These are phyloP conservation scores for Cephus spinipes DNA, from an alignment of 2,888 invertebrate genomes.

Conservation along the genomic window DNA sequence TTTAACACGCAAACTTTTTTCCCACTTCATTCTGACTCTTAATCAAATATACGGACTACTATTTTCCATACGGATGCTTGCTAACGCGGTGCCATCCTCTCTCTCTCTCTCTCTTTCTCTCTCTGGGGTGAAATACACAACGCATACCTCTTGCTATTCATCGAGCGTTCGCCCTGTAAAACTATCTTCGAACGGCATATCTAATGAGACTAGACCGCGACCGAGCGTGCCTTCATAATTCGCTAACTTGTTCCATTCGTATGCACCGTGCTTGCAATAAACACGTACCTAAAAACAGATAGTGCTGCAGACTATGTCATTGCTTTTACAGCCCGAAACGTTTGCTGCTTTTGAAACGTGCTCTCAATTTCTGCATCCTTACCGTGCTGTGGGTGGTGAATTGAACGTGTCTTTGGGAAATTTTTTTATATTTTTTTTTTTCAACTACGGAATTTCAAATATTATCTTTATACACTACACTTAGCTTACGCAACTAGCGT, in stretches of 20 bases:
- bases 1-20: background rate
- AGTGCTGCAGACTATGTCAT: slow-evolving; percentile 19
- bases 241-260: slow-evolving; percentile 63
- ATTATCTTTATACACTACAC: background rate
- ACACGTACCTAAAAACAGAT: slow-evolving; percentile 47
- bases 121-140: background rate
- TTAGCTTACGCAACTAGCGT: background rate
- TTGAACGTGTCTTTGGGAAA: background rate
- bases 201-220: slow-evolving; percentile 64
- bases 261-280: slow-evolving; percentile 46
- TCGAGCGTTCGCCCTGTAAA: slow-evolving; percentile 24
- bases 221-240: slow-evolving; percentile 64
- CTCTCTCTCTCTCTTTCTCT: too few relatives aligned
- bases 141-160: background rate
- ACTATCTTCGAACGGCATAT: slow-evolving; percentile 59
- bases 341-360: background rate
- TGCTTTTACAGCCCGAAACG: background rate
- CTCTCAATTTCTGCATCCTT: background rate
- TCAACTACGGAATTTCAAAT: background rate
- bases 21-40: background rate
- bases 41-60: background rate
- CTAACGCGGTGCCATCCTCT: background rate
- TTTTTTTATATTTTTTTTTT: background rate
- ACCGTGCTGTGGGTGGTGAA: background rate
- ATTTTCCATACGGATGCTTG: background rate